Percentiles rank a stretch among this genome's conserved stretches.
Evolutionary conservation across 2,113 vertebrate species (phyloP).

Genomic region (Nettapus auritus): DNA sequence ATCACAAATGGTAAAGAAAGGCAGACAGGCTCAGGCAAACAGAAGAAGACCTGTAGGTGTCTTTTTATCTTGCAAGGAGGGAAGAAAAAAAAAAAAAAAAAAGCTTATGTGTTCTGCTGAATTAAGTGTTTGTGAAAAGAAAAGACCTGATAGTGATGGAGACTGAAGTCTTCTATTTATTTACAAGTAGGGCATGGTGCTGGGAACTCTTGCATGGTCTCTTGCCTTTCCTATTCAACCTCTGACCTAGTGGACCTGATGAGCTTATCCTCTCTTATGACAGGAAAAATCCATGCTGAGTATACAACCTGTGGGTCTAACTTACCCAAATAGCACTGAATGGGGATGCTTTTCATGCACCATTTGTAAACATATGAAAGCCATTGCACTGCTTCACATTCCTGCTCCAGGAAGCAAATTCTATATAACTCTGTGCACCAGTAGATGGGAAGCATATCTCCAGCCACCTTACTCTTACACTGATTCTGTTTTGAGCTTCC

Average conservation of each 20-base stretch:
- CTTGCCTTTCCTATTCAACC: constrained; percentile 53
- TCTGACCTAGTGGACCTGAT: constrained; percentile 57
- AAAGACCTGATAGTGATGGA: constrained; percentile 38
- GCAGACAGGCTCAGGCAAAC: constrained; percentile 44
- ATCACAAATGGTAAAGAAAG: constrained; percentile 60
- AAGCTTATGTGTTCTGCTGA: constrained; percentile 20
- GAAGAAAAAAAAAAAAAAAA: neutral
- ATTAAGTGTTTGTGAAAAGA: constrained; percentile 68
- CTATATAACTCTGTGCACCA: neutral
- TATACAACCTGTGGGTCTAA: constrained; percentile 7
- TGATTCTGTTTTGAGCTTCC: neutral
- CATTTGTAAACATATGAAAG: constrained; percentile 70
- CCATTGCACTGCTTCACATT: constrained; percentile 36
- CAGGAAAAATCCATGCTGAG: constrained; percentile 59
- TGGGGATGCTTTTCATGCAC: constrained; percentile 46
- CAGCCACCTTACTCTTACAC: neutral
- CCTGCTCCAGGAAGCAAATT: constrained; percentile 44
- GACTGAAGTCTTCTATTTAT: constrained; percentile 52
- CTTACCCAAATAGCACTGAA: constrained; percentile 15
- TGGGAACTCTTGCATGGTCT: constrained; percentile 37
- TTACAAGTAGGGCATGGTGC: constrained; percentile 34
- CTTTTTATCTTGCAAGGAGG: constrained; percentile 25
- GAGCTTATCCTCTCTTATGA: constrained; percentile 44
- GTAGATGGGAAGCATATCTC: neutral
- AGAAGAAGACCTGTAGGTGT: constrained; percentile 62